phyloP scores from a whole-genome alignment of 2,888 invertebrate species.

The Drosophila longiperda region DNA sequence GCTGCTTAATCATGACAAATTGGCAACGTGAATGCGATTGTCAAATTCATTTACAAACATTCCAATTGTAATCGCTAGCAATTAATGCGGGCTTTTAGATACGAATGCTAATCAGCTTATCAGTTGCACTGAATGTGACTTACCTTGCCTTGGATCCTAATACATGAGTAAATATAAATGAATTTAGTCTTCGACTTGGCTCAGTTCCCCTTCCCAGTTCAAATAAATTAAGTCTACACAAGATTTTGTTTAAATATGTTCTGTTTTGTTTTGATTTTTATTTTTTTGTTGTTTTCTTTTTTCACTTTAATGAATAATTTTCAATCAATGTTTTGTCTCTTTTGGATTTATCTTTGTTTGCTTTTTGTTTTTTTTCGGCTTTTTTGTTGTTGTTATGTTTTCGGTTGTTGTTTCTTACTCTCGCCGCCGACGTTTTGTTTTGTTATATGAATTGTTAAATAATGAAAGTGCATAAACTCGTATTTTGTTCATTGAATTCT shows the following conservation, averaged over 20 bases:
- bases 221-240: conserved; percentile 21
- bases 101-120: conserved; percentile 41
- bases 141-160: neutral
- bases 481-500: conserved; percentile 21
- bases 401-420: conserved; percentile 17
- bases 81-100: conserved; percentile 43
- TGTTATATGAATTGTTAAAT: conserved; percentile 55
- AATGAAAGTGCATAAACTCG: conserved; percentile 65
- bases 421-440: conserved; percentile 29
- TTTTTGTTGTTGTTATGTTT: conserved; percentile 10
- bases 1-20: conserved; percentile 64
- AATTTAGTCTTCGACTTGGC: neutral
- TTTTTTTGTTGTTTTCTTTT: conserved; percentile 44
- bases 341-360: conserved; percentile 24
- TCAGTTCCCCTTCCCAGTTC: conserved; percentile 7
- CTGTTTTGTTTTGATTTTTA: conserved; percentile 28
- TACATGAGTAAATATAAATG: neutral
- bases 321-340: conserved; percentile 60
- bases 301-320: conserved; percentile 73
- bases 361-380: conserved; percentile 13
- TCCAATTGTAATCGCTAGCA: conserved; percentile 23
- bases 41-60: conserved; percentile 50
- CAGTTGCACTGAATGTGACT: conserved; percentile 15
- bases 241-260: conserved; percentile 34
- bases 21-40: conserved; percentile 50